Evolutionary conservation across 2,888 invertebrate genomes (phyloP), one percentile per base, ranked within the genome.

Genomic region (Pseudococcus jackbeardsleyi): DNA sequence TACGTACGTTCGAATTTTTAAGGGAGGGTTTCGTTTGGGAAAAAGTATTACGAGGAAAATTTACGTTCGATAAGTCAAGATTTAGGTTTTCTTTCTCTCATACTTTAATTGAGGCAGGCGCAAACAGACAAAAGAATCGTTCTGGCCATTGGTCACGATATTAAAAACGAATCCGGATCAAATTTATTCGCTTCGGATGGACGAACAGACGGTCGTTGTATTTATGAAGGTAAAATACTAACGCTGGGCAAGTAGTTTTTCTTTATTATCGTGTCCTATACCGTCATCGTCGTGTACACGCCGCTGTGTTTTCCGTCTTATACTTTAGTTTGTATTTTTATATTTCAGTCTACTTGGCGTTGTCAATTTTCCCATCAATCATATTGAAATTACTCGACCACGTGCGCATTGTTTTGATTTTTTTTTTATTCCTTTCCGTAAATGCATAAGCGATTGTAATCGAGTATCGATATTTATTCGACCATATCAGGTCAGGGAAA

Each of bases 111-210:
- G 54, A 84, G 84, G 26, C 39, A 82, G 46, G 84, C 84, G 84
- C 50, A 42, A 85, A 54, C 59, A 85, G 59, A 85, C 54, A 85
- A 85, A 85, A 59, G 59, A 85, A 33, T 85, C 33, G 85, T 85
- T 85, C 85, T 85, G 85, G 85, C 85, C 48, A 54, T 85, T 86
- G 86, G 86, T 86, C 86, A 86, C 86, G 86, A 64, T 86, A 68
- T 68, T 39, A 86, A 42, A 59, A 86, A 85, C 39, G 42, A 86
- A 68, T 64, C 26, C 86, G 64, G 86, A 86, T 86, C 86, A 86
- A 86, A 86, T 86, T 85, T 85, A 85, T 85, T 86, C 64, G 86
- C 64, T 68, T 68, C 86, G 86, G 86, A 64, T 68, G 26, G 68
- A 59, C 86, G 86, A 46, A 86, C 59, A 42, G 68, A 39, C 59